Evolutionary conservation across 2,797 vertebrate species (phyloP).

Genomic region (Argentina silus): DNA sequence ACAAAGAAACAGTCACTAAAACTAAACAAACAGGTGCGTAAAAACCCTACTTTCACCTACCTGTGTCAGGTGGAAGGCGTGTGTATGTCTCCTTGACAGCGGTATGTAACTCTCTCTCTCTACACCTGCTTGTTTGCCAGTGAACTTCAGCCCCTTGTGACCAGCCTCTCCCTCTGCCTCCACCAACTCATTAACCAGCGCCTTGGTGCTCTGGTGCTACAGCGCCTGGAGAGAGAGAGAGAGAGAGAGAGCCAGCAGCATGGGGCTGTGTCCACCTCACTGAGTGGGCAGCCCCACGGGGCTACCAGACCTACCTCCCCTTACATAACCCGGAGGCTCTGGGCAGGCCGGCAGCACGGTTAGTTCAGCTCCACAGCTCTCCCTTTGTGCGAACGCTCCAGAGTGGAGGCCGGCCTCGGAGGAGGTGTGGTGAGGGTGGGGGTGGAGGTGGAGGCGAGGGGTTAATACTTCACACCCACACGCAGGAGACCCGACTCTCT

Average conservation of each 20-base stretch:
- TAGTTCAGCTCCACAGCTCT: slow-evolving; percentile 26
- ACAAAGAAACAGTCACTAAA: neutral
- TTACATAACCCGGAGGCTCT: slow-evolving; percentile 47
- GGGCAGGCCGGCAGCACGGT: slow-evolving; percentile 4
- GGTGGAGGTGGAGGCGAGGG: no score
- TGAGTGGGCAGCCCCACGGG: slow-evolving; percentile 1
- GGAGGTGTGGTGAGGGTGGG: no score
- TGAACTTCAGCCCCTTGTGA: slow-evolving; percentile 55
- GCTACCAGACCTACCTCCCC: neutral
- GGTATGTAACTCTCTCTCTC: slow-evolving; percentile 14
- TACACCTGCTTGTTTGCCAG: slow-evolving; percentile 20
- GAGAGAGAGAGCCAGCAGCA: neutral
- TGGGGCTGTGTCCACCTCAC: neutral
- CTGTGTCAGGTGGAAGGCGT: slow-evolving; percentile 28
- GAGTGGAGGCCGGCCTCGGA: neutral
- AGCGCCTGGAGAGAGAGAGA: neutral
- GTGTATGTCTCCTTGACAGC: slow-evolving; percentile 26
- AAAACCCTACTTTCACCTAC: slow-evolving; percentile 52
- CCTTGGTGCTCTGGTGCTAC: neutral
- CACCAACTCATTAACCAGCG: slow-evolving; percentile 56
- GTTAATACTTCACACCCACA: neutral
- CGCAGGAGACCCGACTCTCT: neutral
- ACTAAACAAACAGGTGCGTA: neutral
- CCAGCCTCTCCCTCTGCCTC: slow-evolving; percentile 23
- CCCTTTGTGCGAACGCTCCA: slow-evolving; percentile 31